Base-by-base conservation (phyloP, 1,140 invertebrate genomes). In the Drosophila lowei region DNA sequence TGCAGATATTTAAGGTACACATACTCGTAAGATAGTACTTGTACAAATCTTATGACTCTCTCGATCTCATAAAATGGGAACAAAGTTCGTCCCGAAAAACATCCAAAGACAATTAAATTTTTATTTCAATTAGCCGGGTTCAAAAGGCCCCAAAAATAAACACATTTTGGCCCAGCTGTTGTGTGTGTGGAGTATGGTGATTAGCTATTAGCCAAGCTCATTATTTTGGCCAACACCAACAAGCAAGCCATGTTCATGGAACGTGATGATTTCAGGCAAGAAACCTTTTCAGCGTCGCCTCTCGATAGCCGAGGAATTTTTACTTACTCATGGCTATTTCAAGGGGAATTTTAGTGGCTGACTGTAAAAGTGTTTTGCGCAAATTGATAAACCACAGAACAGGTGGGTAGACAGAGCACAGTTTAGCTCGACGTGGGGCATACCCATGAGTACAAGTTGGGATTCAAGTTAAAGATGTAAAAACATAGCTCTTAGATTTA, bases 251-350 rank as follows among this genome's bases (percentile, higher is more conserved):
- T 85, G 76, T 85, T 80, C 73, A 77, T 77, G 72, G 80, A 85
- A 86, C 77, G 80, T 85, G 77, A 86, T 85, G 80, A 86, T 85
- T 86, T 80, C 46, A 68, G 44, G 42, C 65, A 65, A 44, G 47
- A 48, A 68, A 64, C 46, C 47, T 67, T 77, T 64, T 55, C 28
- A 63, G 61, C 54, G 71, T 58, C 56, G 73, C 49, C 70, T 62
- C 64, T 59, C 46, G 80, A 85, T 85, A 85, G 81, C 52, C 54
- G 58, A 73, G 77, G 80, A 85, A 85, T 85, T 80, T 85, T 25
- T 58, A 68, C 81, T 85, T 85, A 86, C 81, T 85, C 81, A 85
- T 86, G 63, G 77, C 77, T 77, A 86, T 85, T 85, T 85, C 80
- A 59, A 85, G 81, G 72, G 50, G 63, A 70, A 70, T 84, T 85